These are phyloP conservation scores for Anastrepha ludens DNA, from an alignment of 1,140 invertebrate species.

Conservation along the genomic window DNA sequence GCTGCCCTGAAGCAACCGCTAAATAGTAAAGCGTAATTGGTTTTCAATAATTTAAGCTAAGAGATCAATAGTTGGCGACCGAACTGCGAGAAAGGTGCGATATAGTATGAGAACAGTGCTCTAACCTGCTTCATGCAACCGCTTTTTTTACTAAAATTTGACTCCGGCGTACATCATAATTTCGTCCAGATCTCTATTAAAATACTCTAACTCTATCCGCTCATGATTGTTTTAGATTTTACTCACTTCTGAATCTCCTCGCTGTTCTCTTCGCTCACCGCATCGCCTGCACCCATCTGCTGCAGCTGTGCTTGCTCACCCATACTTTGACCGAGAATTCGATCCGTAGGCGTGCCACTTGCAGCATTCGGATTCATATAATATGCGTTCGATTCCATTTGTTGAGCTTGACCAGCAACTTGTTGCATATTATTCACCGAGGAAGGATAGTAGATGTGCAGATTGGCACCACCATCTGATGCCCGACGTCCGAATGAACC, in stretches of 20 bases:
- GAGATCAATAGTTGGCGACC: too few relatives aligned
- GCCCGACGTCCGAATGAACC: slow-evolving; percentile 91
- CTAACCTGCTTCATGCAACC: too few relatives aligned
- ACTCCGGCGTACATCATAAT: too few relatives aligned
- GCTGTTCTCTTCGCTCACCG: slow-evolving; percentile 66
- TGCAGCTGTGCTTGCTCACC: slow-evolving; percentile 41
- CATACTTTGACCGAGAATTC: background rate
- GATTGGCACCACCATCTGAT: slow-evolving; percentile 96
- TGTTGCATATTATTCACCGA: slow-evolving; percentile 60
- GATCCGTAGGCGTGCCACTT: slow-evolving; percentile 47
- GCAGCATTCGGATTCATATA: slow-evolving; percentile 65
- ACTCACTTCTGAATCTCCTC: slow-evolving; percentile 71
- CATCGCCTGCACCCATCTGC: slow-evolving; percentile 58
- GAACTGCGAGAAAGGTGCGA: too few relatives aligned
- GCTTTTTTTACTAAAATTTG: too few relatives aligned
- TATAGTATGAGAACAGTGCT: too few relatives aligned
- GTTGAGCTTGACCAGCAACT: slow-evolving; percentile 60
- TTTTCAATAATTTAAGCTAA: too few relatives aligned
- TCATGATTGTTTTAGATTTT: background rate
- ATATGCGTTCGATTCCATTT: slow-evolving; percentile 63
- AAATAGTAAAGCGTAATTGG: too few relatives aligned
- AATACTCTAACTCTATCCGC: too few relatives aligned
- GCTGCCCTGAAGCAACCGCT: too few relatives aligned
- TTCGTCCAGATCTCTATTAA: too few relatives aligned
- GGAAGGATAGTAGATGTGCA: slow-evolving; percentile 85